Evolutionary conservation across 2,113 vertebrate genomes (phyloP).

Genomic region (Nothobranchius kuhntae): DNA sequence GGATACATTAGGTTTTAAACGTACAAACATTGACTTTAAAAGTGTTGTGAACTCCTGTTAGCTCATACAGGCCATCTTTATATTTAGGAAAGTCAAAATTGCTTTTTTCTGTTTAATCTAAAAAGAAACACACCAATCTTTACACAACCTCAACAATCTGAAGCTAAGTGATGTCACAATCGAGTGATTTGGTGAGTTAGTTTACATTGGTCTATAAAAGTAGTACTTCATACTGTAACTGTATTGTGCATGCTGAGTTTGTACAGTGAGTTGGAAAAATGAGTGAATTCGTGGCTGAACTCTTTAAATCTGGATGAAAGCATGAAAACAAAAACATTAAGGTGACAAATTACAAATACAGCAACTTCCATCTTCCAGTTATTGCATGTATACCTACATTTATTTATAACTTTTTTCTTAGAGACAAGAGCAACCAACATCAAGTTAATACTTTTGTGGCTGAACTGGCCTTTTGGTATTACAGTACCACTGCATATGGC

Average conservation of each 20-base stretch:
- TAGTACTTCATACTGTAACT: not conserved
- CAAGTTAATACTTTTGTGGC: not conserved
- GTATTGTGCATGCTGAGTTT: not conserved
- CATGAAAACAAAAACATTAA: not conserved
- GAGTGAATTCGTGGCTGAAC: not conserved
- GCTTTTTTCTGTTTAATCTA: too few species aligned
- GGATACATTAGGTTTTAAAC: not conserved
- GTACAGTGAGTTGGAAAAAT: not conserved
- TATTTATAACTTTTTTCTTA: not conserved
- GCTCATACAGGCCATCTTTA: too few species aligned
- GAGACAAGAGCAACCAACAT: slow-evolving; percentile 18
- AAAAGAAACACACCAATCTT: not conserved
- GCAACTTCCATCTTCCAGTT: not conserved
- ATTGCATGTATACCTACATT: too few species aligned
- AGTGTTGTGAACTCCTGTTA: too few species aligned
- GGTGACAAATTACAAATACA: not conserved
- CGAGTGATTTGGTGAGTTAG: not conserved
- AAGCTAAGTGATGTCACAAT: slow-evolving; percentile 1
- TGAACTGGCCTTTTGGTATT: slow-evolving; percentile 20
- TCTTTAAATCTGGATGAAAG: not conserved
- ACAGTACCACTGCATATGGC: slow-evolving; percentile 34
- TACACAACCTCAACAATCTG: not conserved
- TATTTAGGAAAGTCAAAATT: too few species aligned
- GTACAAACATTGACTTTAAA: too few species aligned
- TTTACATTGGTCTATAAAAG: not conserved